Conservation (phyloP, 2,113 vertebrate genomes). For the Forbesichthys papilliferus region DNA sequence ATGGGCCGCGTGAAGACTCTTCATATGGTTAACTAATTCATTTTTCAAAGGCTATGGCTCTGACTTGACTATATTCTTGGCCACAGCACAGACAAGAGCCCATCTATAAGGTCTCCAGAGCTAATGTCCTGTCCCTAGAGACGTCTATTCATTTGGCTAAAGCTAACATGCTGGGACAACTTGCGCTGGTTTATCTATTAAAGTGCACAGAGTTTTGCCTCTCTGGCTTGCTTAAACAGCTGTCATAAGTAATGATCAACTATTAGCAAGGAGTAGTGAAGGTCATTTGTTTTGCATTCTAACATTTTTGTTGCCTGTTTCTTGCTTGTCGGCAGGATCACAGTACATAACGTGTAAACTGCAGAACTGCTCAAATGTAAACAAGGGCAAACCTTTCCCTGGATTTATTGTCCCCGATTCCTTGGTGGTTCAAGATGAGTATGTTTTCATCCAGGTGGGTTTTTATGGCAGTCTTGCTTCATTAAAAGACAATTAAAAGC, state of each 20-base stretch:
- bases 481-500: constrained; percentile 72
- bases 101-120: constrained; percentile 49
- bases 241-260: constrained; percentile 37
- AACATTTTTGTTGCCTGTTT: constrained; percentile 47
- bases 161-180: constrained; percentile 59
- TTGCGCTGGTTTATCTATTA: constrained; percentile 51
- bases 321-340: constrained; percentile 80
- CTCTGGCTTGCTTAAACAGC: constrained; percentile 34
- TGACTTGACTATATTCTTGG: constrained; percentile 51
- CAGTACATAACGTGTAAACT: constrained; percentile 92
- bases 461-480: constrained; percentile 66
- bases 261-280: constrained; percentile 40
- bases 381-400: constrained; percentile 86
- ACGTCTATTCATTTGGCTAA: constrained; percentile 61
- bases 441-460: constrained; percentile 93
- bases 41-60: constrained; percentile 53
- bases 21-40: constrained; percentile 47
- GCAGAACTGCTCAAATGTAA: constrained; percentile 90
- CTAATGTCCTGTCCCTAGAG: constrained; percentile 60
- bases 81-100: constrained; percentile 22
- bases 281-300: constrained; percentile 30
- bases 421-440: constrained; percentile 93
- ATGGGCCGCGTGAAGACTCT: constrained; percentile 29
- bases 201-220: constrained; percentile 37
- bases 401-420: constrained; percentile 91